These are phyloP conservation scores for Serripes groenlandicus DNA, from an alignment of 2,888 invertebrate species.

Conservation along the genomic window DNA sequence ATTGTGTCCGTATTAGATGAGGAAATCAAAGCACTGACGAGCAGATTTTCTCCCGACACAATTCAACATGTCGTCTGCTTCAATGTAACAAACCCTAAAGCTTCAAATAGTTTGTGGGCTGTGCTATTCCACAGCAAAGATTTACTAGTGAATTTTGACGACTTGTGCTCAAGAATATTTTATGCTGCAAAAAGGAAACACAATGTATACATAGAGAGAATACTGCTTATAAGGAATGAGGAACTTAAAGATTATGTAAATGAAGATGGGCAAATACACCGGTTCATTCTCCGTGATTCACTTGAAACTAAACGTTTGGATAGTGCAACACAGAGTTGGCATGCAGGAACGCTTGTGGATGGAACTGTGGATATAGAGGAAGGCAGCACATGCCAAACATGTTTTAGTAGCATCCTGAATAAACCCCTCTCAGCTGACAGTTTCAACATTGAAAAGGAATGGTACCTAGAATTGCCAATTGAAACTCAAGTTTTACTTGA, in stretches of 20 bases:
- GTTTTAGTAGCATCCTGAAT: not conserved
- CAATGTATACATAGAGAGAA: conserved; percentile 17
- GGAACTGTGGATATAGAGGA: conserved; percentile 1
- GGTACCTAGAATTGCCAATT: conserved; percentile 33
- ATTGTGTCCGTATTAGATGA: conserved; percentile 22
- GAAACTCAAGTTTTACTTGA: conserved; percentile 39
- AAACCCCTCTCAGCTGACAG: conserved; percentile 22
- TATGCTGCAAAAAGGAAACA: conserved; percentile 26
- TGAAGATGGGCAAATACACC: not conserved
- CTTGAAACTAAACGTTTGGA: conserved; percentile 22
- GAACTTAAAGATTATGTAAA: not conserved
- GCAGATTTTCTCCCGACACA: conserved; percentile 29
- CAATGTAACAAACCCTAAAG: conserved; percentile 25
- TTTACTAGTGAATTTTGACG: conserved; percentile 6
- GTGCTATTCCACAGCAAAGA: conserved; percentile 4
- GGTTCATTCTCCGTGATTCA: conserved; percentile 23
- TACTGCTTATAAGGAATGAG: not conserved
- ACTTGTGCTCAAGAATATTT: conserved; percentile 24
- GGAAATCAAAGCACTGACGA: conserved; percentile 17
- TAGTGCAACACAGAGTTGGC: not conserved
- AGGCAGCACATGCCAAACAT: not conserved
- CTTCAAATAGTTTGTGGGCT: conserved; percentile 26
- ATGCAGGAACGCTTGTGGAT: conserved; percentile 4
- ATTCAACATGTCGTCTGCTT: conserved; percentile 19
- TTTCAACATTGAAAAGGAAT: conserved; percentile 33